Conservation (phyloP, 2,888 invertebrate genomes). For the Conus canariensis region DNA sequence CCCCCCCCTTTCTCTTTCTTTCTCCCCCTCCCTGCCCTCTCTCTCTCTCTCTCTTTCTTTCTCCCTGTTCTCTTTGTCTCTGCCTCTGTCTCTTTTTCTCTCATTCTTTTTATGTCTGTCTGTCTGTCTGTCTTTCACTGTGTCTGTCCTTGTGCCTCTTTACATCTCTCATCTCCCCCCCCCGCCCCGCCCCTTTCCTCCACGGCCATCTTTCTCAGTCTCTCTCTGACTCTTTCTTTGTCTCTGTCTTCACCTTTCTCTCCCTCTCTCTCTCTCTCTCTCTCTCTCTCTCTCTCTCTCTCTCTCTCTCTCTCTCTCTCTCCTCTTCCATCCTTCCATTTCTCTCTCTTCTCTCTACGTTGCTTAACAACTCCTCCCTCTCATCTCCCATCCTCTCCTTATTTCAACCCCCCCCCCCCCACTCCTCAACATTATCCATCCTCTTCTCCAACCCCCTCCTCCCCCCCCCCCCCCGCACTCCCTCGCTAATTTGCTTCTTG, state of each 20-base stretch:
- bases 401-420: background rate
- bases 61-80: background rate
- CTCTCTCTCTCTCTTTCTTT: background rate
- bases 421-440: background rate
- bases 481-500: too few relatives aligned
- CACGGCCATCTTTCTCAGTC: background rate
- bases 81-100: background rate
- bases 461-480: too few relatives aligned
- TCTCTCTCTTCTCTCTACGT: background rate
- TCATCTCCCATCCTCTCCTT: background rate
- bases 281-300: conserved; percentile 2
- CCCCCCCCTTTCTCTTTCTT: background rate
- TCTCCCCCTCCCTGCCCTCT: background rate
- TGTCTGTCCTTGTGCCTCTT: background rate
- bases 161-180: background rate
- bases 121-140: background rate
- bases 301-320: background rate
- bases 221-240: conserved; percentile 19
- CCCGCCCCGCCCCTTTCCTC: too few relatives aligned
- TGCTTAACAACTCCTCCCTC: background rate
- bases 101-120: background rate
- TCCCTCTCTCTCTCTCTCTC: background rate
- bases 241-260: background rate
- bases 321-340: background rate
- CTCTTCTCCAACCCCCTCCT: background rate